Conservation (phyloP, 2,797 vertebrate species). For the Notolepis coatsorum region DNA sequence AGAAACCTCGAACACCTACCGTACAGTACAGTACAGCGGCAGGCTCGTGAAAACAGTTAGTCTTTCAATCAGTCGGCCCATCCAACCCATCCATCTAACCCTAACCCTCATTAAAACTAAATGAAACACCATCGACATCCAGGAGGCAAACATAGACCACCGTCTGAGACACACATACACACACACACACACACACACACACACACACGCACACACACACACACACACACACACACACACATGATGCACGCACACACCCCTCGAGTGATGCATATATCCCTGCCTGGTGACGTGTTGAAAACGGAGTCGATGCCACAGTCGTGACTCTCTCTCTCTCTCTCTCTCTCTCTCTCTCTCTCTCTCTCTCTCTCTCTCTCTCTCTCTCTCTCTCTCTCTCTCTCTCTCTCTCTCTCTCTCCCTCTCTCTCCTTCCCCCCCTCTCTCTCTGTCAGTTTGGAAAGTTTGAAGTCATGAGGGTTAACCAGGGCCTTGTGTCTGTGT, state of each 20-base stretch:
- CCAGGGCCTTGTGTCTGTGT: constrained; percentile 79
- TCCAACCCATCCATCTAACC: constrained; percentile 14
- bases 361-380: constrained; percentile 10
- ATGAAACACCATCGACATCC: constrained; percentile 58
- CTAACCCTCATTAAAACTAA: constrained; percentile 55
- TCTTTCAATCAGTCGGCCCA: too few relatives aligned
- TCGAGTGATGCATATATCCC: constrained; percentile 40
- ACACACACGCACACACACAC: not conserved
- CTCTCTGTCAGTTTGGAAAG: constrained; percentile 83
- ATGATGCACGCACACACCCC: constrained; percentile 8
- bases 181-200: constrained; percentile 17
- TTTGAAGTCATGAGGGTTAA: constrained; percentile 88
- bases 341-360: constrained; percentile 37
- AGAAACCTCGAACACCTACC: constrained; percentile 11
- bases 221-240: constrained; percentile 22
- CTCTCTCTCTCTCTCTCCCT: not conserved
- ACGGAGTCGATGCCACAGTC: constrained; percentile 54
- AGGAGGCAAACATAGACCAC: constrained; percentile 33
- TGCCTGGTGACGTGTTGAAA: constrained; percentile 60
- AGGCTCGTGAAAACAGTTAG: constrained; percentile 29
- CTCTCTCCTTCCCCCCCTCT: constrained; percentile 41
- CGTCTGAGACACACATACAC: constrained; percentile 14
- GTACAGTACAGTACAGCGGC: too few relatives aligned
- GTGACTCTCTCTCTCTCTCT: constrained; percentile 51
- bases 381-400: constrained; percentile 5